These are phyloP conservation scores for Bettongia penicillata DNA, from an alignment of 2,113 vertebrate genomes.

Conservation along the genomic window DNA sequence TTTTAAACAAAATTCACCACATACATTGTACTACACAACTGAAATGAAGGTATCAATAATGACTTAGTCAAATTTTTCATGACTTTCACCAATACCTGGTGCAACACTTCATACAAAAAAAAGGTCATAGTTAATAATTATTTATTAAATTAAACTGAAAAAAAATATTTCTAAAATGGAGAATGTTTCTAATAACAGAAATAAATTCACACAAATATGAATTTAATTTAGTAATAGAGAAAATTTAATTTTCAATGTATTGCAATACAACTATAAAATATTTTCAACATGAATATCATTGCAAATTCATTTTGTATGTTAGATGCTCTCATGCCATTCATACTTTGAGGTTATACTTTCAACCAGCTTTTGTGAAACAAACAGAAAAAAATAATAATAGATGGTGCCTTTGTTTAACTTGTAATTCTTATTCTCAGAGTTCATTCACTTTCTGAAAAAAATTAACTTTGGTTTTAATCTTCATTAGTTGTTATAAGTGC, in stretches of 20 bases:
- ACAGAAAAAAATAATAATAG: too few relatives aligned
- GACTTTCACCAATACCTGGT: not conserved
- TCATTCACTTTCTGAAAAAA: too few relatives aligned
- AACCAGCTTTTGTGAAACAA: too few relatives aligned
- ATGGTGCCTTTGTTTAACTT: too few relatives aligned
- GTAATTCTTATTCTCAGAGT: too few relatives aligned
- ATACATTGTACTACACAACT: not conserved
- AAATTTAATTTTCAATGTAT: not conserved
- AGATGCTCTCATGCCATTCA: not conserved
- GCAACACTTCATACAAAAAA: not conserved
- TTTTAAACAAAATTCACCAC: not conserved
- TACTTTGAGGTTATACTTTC: too few relatives aligned
- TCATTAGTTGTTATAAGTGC: too few relatives aligned
- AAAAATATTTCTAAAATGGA: not conserved
- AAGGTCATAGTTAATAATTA: not conserved
- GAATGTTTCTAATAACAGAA: not conserved
- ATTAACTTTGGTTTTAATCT: too few relatives aligned
- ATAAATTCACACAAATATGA: not conserved
- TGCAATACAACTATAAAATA: not conserved
- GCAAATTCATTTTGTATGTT: not conserved
- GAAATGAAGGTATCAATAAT: not conserved
- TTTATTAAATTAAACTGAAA: not conserved
- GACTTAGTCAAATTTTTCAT: not conserved
- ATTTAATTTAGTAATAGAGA: not conserved
- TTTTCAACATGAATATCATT: not conserved